Conservation (phyloP, 2,888 invertebrate species). For the Drosophila mayaguana region DNA sequence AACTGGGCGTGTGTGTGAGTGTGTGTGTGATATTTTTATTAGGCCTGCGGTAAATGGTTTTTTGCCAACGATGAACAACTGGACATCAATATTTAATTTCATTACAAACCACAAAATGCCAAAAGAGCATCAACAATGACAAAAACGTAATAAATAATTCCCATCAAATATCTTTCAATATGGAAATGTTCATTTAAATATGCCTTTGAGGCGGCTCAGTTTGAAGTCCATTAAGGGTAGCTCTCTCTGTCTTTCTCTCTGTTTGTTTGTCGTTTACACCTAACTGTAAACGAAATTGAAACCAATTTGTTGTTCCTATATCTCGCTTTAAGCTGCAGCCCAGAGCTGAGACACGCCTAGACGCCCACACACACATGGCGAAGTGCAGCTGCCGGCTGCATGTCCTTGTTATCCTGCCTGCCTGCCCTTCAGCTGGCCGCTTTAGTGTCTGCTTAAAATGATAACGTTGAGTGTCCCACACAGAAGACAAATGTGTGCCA, state of each 20-base stretch:
- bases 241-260: not conserved
- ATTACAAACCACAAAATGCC: slow-evolving; percentile 68
- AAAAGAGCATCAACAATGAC: slow-evolving; percentile 67
- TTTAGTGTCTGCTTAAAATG: slow-evolving; percentile 73
- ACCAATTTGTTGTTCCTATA: slow-evolving; percentile 49
- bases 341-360: slow-evolving; percentile 19
- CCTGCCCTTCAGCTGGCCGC: slow-evolving; percentile 28
- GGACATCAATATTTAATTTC: slow-evolving; percentile 75
- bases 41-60: slow-evolving; percentile 54
- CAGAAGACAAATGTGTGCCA: slow-evolving; percentile 76
- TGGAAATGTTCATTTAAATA: slow-evolving; percentile 10
- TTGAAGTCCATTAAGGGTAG: slow-evolving; percentile 48
- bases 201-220: slow-evolving; percentile 9
- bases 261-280: slow-evolving; percentile 54
- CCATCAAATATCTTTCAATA: slow-evolving; percentile 44
- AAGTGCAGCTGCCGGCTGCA: slow-evolving; percentile 19
- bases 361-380: not conserved
- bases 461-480: slow-evolving; percentile 71
- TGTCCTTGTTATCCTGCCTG: slow-evolving; percentile 39
- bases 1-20: slow-evolving; percentile 17
- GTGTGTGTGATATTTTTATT: slow-evolving; percentile 57
- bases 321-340: slow-evolving; percentile 50
- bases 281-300: slow-evolving; percentile 52
- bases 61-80: slow-evolving; percentile 12
- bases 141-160: slow-evolving; percentile 66